Percentiles rank a stretch among this genome's conserved stretches.
These are phyloP conservation scores for Nyctibius bracteatus DNA, from an alignment of 2,113 vertebrate genomes.

Conservation along the genomic window DNA sequence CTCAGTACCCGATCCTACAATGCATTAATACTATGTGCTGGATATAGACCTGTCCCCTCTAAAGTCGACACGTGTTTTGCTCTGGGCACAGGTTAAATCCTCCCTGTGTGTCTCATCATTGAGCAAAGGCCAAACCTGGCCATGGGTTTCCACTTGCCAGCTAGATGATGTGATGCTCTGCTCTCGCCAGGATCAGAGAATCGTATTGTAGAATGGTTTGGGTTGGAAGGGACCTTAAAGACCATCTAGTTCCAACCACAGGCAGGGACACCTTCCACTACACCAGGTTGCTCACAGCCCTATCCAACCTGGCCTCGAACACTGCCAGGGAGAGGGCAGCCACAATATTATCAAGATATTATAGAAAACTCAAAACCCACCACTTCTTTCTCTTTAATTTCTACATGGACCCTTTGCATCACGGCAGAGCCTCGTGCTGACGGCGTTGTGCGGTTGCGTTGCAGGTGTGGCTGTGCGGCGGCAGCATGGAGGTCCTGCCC, in stretches of 20 bases:
- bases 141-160: rapidly evolving
- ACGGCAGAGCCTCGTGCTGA: background rate
- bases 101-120: rapidly evolving
- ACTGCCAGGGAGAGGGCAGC: too few relatives aligned
- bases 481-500: conserved; percentile 97
- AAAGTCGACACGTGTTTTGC: rapidly evolving
- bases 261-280: too few relatives aligned
- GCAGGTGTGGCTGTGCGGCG: conserved; percentile 96
- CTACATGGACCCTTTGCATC: rapidly evolving
- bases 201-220: too few relatives aligned
- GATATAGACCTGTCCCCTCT: background rate
- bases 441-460: background rate
- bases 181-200: rapidly evolving
- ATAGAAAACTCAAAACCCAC: background rate
- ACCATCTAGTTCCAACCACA: too few relatives aligned
- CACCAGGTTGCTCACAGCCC: too few relatives aligned
- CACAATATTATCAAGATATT: too few relatives aligned
- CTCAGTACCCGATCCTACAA: background rate
- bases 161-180: background rate
- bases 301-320: too few relatives aligned
- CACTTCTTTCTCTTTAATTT: background rate
- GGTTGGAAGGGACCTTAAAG: too few relatives aligned
- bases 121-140: background rate
- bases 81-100: background rate
- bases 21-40: rapidly evolving